Base-by-base conservation (phyloP, 2,113 vertebrate species). In the Neotragus pygmaeus region DNA sequence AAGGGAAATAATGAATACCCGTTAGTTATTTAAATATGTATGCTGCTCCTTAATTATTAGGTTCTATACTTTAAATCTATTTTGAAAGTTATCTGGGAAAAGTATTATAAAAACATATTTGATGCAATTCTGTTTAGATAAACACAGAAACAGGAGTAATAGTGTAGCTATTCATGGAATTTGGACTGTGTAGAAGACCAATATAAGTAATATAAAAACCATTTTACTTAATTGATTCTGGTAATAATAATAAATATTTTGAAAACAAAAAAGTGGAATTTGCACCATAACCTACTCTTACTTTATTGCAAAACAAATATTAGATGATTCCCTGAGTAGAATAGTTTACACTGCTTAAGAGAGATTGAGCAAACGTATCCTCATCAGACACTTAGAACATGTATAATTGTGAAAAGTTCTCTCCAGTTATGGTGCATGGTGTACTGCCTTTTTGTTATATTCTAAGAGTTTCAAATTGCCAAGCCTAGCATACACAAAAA, bases 211-310 rank as follows among this genome's bases (percentile, higher is more conserved):
- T 66, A 92, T 45, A 51, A 92, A 28, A 97, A 36, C 23, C 53
- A 88, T 91, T 95, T 78, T 78, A 47, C 25, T 97, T 96, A 66
- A 87, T 78, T 94, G 27, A 1, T 86, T 77, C 25, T 92, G 33
- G 25, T 88, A 96, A 60, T 70, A 94, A 60, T 57, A 75, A 70
- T 66, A 93, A 93, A 91, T 82, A 94, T 78, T 94, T 95, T 91
- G 21, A 64, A 84, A 81, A 21, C 15, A 78, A 94, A 86, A 16
- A 58, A 21, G 39, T 51, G 15, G 15, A 85, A 81, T 66, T 6
- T 4, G 55, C 10, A 66, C 5, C 9, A n/a, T 51, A 16, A 83
- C 14, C 17, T 19, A 89, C 5, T 87, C 28, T 64, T 64, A n/a
- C 73, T 66, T 91, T 53, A 89, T 47, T 25, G 6, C 14, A 28